Evolutionary conservation across 2,888 invertebrate genomes (phyloP).

Genomic region (Xestoiulus laeticollis): DNA sequence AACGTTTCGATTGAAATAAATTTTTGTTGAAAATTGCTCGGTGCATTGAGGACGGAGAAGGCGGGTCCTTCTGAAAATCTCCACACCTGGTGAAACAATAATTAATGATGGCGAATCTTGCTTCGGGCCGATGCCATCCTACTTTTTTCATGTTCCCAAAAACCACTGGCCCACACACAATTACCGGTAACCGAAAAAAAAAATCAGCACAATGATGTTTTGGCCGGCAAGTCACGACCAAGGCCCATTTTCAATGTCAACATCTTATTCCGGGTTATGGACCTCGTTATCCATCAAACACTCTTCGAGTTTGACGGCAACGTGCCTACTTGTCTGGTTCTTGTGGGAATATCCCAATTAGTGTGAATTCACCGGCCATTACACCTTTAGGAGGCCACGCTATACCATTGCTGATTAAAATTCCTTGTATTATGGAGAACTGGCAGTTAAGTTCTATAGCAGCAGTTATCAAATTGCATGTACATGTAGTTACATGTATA

Average conservation of each 20-base stretch:
- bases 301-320: neutral
- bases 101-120: neutral
- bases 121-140: constrained; percentile 6
- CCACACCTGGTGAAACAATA: neutral
- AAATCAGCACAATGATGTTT: neutral
- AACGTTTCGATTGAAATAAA: neutral
- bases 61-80: neutral
- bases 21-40: neutral
- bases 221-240: neutral
- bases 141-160: constrained; percentile 20
- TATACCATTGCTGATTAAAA: too few species aligned
- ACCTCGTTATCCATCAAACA: neutral
- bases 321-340: neutral
- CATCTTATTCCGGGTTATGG: constrained; percentile 29
- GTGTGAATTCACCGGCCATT: too few species aligned
- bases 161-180: constrained; percentile 27
- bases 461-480: too few species aligned
- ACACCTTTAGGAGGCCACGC: too few species aligned
- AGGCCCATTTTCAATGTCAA: neutral
- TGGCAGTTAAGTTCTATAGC: too few species aligned
- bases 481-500: too few species aligned
- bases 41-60: neutral
- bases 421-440: too few species aligned
- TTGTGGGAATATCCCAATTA: neutral
- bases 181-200: neutral